These are phyloP conservation scores for Harmothoe impar DNA, from an alignment of 2,888 invertebrate species.

Conservation along the genomic window DNA sequence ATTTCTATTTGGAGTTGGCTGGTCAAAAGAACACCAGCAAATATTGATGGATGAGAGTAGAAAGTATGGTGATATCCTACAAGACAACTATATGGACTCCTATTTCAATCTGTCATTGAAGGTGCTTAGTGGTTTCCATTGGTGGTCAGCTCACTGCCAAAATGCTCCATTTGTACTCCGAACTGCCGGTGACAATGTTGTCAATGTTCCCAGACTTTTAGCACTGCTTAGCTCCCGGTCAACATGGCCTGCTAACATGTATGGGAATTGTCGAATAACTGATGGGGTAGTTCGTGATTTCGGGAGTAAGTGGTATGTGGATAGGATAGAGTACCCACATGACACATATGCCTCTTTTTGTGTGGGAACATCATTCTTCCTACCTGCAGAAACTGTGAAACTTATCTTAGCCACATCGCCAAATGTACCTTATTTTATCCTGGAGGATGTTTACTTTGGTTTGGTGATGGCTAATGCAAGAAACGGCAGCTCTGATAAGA, in stretches of 20 bases:
- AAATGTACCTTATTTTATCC: not conserved
- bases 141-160: constrained; percentile 74
- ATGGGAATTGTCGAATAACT: not conserved
- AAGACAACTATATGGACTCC: constrained; percentile 79
- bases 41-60: not conserved
- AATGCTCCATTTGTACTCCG: constrained; percentile 75
- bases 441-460: constrained; percentile 3
- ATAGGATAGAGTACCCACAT: not conserved
- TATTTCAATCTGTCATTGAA: constrained; percentile 81
- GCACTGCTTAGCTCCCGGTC: not conserved
- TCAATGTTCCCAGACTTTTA: constrained; percentile 75
- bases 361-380: not conserved
- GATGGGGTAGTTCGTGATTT: not conserved
- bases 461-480: not conserved
- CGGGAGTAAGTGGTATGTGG: not conserved
- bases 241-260: not conserved
- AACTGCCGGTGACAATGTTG: constrained; percentile 82
- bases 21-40: not conserved
- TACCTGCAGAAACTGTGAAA: not conserved
- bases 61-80: constrained; percentile 75
- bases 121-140: constrained; percentile 78
- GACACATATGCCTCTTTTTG: not conserved
- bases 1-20: constrained; percentile 11
- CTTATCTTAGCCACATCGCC: not conserved
- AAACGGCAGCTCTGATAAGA: not conserved